These are phyloP conservation scores for Sinocyclocheilus anophthalmus DNA, from an alignment of 2,113 vertebrate species.

Conservation along the genomic window DNA sequence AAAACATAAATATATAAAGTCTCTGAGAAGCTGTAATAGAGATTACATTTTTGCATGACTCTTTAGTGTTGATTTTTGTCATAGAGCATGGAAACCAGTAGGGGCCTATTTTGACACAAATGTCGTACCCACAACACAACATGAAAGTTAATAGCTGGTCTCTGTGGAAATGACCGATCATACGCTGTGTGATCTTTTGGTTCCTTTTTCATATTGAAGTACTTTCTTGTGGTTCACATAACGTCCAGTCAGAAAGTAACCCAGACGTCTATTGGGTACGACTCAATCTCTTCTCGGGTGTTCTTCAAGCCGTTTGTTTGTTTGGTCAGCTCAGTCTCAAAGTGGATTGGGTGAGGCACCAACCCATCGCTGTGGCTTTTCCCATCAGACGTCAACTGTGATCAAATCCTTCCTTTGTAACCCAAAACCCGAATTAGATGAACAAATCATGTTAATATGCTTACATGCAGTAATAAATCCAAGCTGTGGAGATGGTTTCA, in stretches of 20 bases:
- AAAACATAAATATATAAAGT: too few relatives aligned
- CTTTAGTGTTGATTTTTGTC: neutral
- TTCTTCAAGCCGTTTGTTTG: neutral
- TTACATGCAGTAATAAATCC: constrained; percentile 36
- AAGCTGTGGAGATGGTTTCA: constrained; percentile 33
- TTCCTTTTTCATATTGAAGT: neutral
- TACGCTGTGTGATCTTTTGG: neutral
- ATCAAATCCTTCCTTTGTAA: constrained; percentile 13
- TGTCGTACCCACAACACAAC: too few relatives aligned
- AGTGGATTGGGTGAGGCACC: neutral
- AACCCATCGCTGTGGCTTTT: constrained; percentile 4
- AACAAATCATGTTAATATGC: constrained; percentile 44
- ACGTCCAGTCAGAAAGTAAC: neutral
- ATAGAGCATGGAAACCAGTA: neutral
- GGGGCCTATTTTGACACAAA: too few relatives aligned
- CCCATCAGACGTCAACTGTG: neutral
- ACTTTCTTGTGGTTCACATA: neutral
- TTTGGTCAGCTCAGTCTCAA: neutral
- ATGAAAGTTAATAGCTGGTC: neutral
- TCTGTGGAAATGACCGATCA: too few relatives aligned
- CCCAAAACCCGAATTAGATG: constrained; percentile 24
- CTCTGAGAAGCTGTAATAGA: too few relatives aligned
- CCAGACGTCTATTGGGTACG: neutral
- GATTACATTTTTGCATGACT: neutral
- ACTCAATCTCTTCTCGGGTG: neutral